A percentile compares a stretch with the other conserved stretches of the same genome.
phyloP scores from a whole-genome alignment of 53 echinoderm and acorn worm species.

The Paracentrotus lividus region DNA sequence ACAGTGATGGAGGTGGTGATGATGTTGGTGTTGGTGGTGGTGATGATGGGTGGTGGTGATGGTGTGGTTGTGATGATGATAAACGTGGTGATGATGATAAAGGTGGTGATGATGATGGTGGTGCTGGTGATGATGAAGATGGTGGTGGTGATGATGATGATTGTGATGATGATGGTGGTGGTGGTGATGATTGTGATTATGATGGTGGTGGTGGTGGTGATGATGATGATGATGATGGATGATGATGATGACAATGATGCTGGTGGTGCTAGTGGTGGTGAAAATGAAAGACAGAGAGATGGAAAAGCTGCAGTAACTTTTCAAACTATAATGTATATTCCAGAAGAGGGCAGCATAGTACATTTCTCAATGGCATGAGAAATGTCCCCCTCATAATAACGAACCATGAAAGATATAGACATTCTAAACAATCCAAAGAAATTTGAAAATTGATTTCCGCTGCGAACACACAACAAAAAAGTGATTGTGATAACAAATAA shows the following conservation, averaged over 20 bases:
- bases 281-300: neutral
- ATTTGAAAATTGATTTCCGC: no score
- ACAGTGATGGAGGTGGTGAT: neutral
- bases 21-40: neutral
- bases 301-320: neutral
- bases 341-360: neutral
- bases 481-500: no score
- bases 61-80: neutral
- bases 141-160: neutral
- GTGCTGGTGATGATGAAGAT: conserved; percentile 22
- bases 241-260: neutral
- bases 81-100: neutral
- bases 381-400: no score
- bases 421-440: no score
- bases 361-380: no score
- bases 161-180: neutral
- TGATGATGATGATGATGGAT: neutral
- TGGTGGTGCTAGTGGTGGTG: neutral
- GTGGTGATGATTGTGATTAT: neutral
- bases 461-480: no score
- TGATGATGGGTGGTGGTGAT: conserved; percentile 14
- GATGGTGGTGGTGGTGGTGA: neutral
- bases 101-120: neutral
- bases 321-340: neutral
- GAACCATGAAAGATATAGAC: no score